Evolutionary conservation across 2,888 invertebrate genomes (phyloP).

Genomic region (Auanema freiburgensis): DNA sequence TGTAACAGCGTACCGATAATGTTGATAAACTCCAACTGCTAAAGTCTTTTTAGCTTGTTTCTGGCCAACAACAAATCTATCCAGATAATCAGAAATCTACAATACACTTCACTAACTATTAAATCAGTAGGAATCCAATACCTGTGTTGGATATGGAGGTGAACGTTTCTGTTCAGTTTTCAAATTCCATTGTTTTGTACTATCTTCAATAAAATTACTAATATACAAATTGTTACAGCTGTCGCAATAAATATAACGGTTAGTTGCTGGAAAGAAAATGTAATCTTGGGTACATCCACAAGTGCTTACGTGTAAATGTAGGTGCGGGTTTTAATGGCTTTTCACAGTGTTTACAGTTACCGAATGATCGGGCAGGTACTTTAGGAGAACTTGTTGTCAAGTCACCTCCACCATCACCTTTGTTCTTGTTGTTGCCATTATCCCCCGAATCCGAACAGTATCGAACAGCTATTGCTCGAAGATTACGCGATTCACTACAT

Average conservation of each 20-base stretch:
- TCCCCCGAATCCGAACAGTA: no score
- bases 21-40: constrained; percentile 97
- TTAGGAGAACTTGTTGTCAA: constrained; percentile 37
- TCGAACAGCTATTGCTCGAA: no score
- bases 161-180: constrained; percentile 33
- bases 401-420: constrained; percentile 29
- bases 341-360: constrained; percentile 52
- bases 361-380: constrained; percentile 35
- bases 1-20: constrained; percentile 71
- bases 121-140: neutral
- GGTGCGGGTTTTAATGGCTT: constrained; percentile 52
- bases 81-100: constrained; percentile 91
- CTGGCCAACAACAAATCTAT: constrained; percentile 88
- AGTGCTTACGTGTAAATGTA: constrained; percentile 49
- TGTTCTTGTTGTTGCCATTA: neutral
- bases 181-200: constrained; percentile 25
- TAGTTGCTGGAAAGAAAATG: constrained; percentile 40
- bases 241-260: constrained; percentile 54
- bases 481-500: no score
- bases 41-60: constrained; percentile 86
- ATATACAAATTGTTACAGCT: constrained; percentile 55
- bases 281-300: neutral
- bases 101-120: constrained; percentile 6
- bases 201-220: constrained; percentile 37
- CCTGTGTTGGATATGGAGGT: constrained; percentile 49